Conservation (phyloP, 1,140 invertebrate genomes). For the Lamellibrachia luymesi region DNA sequence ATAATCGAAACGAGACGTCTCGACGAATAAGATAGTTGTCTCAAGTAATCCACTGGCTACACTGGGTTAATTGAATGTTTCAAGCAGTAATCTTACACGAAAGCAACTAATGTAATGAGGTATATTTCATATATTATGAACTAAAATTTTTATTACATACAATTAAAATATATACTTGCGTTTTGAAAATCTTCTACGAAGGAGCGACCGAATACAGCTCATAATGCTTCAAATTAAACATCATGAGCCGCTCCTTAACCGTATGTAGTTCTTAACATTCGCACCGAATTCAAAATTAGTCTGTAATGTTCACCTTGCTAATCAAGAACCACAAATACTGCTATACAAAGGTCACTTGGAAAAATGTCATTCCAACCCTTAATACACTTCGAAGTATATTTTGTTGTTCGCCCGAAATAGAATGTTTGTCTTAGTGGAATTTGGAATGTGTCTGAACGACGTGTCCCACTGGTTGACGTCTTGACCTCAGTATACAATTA, state of each 20-base stretch:
- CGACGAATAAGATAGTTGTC: too few relatives aligned
- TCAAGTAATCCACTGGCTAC: neutral
- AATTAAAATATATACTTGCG: neutral
- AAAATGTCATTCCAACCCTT: neutral
- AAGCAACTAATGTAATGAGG: neutral
- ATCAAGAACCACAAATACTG: neutral
- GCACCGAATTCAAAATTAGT: neutral
- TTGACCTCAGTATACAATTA: too few relatives aligned
- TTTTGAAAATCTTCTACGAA: neutral
- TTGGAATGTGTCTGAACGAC: neutral
- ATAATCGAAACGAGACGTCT: neutral
- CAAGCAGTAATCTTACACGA: neutral
- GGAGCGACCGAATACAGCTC: neutral
- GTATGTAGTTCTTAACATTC: neutral
- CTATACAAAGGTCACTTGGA: too few relatives aligned
- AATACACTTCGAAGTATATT: neutral
- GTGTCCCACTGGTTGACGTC: neutral
- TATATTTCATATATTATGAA: neutral
- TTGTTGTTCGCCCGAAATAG: neutral
- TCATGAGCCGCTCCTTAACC: neutral
- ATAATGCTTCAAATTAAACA: neutral
- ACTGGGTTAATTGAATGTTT: neutral
- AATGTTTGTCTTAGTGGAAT: neutral
- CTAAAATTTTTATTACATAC: neutral
- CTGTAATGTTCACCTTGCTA: neutral